A percentile compares a stretch with the other conserved stretches of the same genome.
phyloP scores from a whole-genome alignment of 2,113 vertebrate species.

The Cranoglanis bouderius region DNA sequence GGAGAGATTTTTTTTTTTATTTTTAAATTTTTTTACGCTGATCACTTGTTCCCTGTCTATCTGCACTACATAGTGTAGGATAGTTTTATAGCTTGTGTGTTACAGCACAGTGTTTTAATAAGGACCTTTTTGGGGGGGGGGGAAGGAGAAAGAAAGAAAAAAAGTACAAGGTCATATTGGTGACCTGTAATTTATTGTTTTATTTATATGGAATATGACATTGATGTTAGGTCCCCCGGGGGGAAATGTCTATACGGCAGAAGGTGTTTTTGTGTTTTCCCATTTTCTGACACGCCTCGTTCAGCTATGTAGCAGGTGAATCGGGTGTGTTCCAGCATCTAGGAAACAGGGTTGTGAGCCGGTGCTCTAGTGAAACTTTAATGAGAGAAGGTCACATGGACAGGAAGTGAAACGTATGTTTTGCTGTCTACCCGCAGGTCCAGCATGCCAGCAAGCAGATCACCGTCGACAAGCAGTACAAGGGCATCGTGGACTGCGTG shows the following conservation, averaged over 20 bases:
- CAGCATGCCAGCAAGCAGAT: conserved; percentile 92
- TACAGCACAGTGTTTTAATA: neutral
- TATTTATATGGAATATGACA: too few species aligned
- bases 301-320: neutral
- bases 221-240: too few species aligned
- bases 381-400: neutral
- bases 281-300: neutral
- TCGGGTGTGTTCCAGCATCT: neutral
- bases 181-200: neutral
- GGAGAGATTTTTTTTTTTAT: conserved; percentile 12
- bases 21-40: neutral
- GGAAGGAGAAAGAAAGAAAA: too few species aligned
- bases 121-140: too few species aligned
- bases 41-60: neutral
- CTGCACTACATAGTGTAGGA: neutral
- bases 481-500: conserved; percentile 87
- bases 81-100: neutral
- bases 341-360: too few species aligned
- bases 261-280: neutral
- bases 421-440: conserved; percentile 66
- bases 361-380: neutral
- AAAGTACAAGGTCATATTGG: neutral
- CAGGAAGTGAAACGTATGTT: too few species aligned
- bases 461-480: conserved; percentile 82
- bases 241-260: neutral